Evolutionary conservation across 2,797 vertebrate species (phyloP).

Genomic region (Scolopax bukidnonensis): DNA sequence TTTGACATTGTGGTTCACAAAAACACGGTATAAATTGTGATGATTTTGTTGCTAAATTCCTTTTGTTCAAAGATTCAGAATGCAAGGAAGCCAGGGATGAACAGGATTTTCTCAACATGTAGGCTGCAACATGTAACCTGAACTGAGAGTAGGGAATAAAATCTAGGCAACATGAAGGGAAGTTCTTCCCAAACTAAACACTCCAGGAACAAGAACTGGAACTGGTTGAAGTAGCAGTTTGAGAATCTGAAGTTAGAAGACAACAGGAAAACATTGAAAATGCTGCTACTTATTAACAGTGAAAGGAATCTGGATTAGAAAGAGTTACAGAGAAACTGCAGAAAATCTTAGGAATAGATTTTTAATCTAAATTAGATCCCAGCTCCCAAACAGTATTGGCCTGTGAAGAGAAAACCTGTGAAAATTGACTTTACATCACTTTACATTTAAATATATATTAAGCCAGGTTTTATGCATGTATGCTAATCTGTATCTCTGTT

Average conservation of each 20-base stretch:
- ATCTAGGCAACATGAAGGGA: background rate
- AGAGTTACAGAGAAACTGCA: background rate
- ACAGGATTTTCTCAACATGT: background rate
- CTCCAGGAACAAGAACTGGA: background rate
- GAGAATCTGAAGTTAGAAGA: background rate
- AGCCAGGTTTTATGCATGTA: background rate
- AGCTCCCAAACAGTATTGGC: background rate
- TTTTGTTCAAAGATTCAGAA: background rate
- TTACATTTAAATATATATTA: background rate
- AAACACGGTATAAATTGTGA: background rate
- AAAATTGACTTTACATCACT: background rate
- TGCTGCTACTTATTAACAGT: background rate
- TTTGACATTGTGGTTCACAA: background rate
- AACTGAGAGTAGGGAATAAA: background rate
- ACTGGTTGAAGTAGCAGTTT: background rate
- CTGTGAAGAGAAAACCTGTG: background rate
- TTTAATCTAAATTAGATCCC: background rate
- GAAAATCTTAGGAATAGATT: background rate
- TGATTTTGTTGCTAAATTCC: background rate
- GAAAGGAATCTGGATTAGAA: background rate
- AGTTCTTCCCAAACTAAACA: background rate
- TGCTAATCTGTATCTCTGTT: background rate
- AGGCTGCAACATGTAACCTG: background rate
- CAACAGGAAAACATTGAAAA: background rate
- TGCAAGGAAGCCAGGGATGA: background rate